Evolutionary conservation across 2,888 invertebrate species (phyloP).

Genomic region (Drosophila helvetica): DNA sequence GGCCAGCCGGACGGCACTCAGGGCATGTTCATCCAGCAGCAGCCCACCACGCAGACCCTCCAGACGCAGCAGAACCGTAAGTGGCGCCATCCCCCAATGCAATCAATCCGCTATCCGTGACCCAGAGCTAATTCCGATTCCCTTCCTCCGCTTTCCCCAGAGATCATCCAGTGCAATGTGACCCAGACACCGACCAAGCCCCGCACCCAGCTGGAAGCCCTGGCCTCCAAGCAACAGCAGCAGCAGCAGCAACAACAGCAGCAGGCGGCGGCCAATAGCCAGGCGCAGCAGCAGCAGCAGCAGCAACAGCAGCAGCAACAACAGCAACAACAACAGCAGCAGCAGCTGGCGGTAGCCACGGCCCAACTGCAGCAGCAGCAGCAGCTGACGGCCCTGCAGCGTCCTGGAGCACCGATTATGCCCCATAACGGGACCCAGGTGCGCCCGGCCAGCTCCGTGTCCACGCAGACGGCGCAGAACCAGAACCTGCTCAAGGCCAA

Average conservation of each 20-base stretch:
- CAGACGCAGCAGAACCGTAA: slow-evolving; percentile 88
- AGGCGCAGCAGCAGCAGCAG: slow-evolving; percentile 53
- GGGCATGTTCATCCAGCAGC: slow-evolving; percentile 92
- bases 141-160: slow-evolving; percentile 52
- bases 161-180: slow-evolving; percentile 83
- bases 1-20: slow-evolving; percentile 89
- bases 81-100: slow-evolving; percentile 61
- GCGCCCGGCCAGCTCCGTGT: slow-evolving; percentile 92
- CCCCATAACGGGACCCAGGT: slow-evolving; percentile 87
- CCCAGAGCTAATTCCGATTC: slow-evolving; percentile 2
- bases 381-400: slow-evolving; percentile 66
- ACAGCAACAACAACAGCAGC: slow-evolving; percentile 54
- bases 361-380: slow-evolving; percentile 46
- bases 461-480: slow-evolving; percentile 89
- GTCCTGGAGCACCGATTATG: slow-evolving; percentile 85
- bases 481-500: slow-evolving; percentile 84
- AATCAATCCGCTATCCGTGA: slow-evolving; percentile 38
- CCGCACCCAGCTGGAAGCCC: slow-evolving; percentile 85
- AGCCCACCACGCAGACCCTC: slow-evolving; percentile 85
- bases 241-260: slow-evolving; percentile 63
- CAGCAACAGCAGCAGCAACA: slow-evolving; percentile 47
- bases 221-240: slow-evolving; percentile 80
- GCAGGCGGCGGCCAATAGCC: slow-evolving; percentile 51
- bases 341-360: slow-evolving; percentile 62
- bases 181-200: slow-evolving; percentile 84